Evolutionary conservation across 2,888 invertebrate genomes (phyloP), one percentile per base, ranked within the genome.

Genomic region (Drosophila melanocephala): DNA sequence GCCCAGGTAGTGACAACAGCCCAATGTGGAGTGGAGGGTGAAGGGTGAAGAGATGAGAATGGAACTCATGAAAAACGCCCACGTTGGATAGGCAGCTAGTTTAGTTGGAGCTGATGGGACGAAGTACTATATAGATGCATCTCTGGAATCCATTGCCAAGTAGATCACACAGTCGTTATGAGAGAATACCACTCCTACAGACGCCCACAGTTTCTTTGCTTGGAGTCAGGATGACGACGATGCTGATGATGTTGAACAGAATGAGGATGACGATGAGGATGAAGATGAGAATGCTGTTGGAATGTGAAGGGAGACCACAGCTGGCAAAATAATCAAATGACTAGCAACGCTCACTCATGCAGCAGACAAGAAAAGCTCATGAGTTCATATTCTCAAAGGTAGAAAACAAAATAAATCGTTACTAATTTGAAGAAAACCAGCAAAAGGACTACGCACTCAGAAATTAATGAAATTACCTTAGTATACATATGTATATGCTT

Each of bases 121-220:
- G 51, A 28, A 39, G 37, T 35, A 56, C 37, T 47, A 33, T n/a
- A 65, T 42, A 60, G 62, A 75, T 78, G 76, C 79, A 78, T 79
- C 71, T 68, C 32, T 75, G 76, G 56, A 26, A 42, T 62, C 28
- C 72, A 76, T 76, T 76, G 83, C 79, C 86, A 84, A 83, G 84
- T 85, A 83, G 88, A 84, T 85, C 88, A 85, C 88, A 85, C 67
- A 57, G 72, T 67, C 57, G 52, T 51, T 39, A 64, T 61, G 62
- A 65, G 55, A 66, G 51, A 64, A 35, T 76, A 76, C 72, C 78
- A 79, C 78, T 76, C 78, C 78, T 72, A 64, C 58, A 53, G 53
- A 79, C 80, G 80, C 78, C 78, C 78, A 79, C 80, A 79, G 60
- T 61, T 22, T 64, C 55, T 61, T 42, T 39, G 51, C 55, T 35